Percentiles rank a stretch among this genome's conserved stretches.
Evolutionary conservation across 2,113 vertebrate genomes (phyloP).

Genomic region (Eptesicus fuscus): DNA sequence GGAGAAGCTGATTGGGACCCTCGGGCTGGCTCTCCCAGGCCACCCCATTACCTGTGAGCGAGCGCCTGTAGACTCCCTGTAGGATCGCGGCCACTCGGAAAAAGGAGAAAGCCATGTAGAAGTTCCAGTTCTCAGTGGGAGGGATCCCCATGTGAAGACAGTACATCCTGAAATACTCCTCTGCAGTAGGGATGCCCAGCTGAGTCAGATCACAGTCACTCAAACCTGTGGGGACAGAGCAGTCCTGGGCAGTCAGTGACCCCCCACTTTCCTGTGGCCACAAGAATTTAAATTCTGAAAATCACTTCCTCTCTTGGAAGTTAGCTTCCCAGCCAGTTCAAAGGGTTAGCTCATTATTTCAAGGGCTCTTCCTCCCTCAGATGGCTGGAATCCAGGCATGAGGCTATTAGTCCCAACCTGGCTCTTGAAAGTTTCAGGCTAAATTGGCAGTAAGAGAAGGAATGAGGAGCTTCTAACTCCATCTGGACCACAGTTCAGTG

Average conservation of each 20-base stretch:
- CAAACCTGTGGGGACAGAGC: conserved; percentile 74
- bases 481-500: neutral
- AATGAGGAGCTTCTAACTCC: neutral
- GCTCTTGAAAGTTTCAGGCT: neutral
- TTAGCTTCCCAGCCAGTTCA: neutral
- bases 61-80: conserved; percentile 77
- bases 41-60: conserved; percentile 78
- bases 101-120: conserved; percentile 88
- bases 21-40: neutral
- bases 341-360: neutral
- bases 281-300: neutral
- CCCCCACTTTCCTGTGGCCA: neutral
- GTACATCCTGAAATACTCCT: conserved; percentile 83
- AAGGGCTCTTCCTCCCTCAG: neutral
- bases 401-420: neutral
- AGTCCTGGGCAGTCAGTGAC: neutral
- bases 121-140: conserved; percentile 80
- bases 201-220: conserved; percentile 60
- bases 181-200: conserved; percentile 81
- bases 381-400: neutral
- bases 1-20: neutral
- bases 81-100: conserved; percentile 83
- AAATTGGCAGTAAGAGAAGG: neutral
- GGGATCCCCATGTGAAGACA: conserved; percentile 69
- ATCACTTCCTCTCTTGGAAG: neutral